Conservation (phyloP, 1,140 invertebrate species). For the Macrotrachela quadricornifera region DNA sequence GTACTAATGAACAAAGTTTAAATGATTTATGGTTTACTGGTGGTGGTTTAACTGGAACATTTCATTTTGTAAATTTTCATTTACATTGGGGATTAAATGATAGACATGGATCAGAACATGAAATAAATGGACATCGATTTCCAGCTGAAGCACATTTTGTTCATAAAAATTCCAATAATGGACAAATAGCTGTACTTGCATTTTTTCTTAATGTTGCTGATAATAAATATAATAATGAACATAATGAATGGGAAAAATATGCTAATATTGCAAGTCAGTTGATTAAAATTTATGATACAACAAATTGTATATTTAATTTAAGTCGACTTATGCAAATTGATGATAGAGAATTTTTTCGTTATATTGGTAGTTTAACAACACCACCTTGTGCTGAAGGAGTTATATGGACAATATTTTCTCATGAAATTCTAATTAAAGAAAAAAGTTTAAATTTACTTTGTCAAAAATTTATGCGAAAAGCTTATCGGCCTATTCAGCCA, state of each 20-base stretch:
- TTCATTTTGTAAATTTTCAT: not conserved
- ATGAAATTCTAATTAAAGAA: slow-evolving; percentile 43
- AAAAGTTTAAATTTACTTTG: no score
- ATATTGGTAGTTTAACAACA: slow-evolving; percentile 67
- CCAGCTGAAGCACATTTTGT: not conserved
- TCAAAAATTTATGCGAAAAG: no score
- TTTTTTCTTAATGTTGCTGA: no score
- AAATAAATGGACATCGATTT: not conserved
- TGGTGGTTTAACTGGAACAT: no score
- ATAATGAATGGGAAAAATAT: no score
- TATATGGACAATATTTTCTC: slow-evolving; percentile 69
- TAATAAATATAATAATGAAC: no score
- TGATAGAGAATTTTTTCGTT: slow-evolving; percentile 37
- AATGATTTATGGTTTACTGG: not conserved
- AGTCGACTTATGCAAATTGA: no score
- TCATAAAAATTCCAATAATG: not conserved
- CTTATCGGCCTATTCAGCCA: no score
- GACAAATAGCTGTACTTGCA: no score
- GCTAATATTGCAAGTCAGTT: no score
- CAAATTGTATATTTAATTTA: no score
- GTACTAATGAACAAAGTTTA: not conserved
- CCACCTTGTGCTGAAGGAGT: slow-evolving; percentile 69
- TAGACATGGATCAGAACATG: not conserved
- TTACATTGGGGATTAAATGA: not conserved
- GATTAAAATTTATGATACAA: no score